Evolutionary conservation across 2,888 invertebrate species (phyloP).

Genomic region (Didymodactylos carnosus): DNA sequence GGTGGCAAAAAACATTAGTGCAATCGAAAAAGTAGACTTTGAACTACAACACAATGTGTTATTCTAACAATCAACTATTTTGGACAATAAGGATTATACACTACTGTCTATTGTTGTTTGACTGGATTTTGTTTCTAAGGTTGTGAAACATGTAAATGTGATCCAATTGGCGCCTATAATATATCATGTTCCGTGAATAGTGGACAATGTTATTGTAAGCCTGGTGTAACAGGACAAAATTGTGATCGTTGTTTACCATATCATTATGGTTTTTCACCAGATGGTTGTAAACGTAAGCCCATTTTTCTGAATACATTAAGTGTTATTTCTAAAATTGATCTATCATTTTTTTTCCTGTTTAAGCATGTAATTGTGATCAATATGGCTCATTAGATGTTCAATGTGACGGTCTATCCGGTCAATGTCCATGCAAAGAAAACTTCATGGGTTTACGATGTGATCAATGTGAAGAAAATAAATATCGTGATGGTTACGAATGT

Average conservation of each 20-base stretch:
- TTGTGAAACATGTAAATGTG: constrained; percentile 67
- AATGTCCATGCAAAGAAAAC: constrained; percentile 29
- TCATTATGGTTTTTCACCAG: constrained; percentile 19
- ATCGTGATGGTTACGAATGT: background rate
- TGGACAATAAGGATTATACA: background rate
- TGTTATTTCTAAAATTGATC: background rate
- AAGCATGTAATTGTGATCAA: constrained; percentile 23
- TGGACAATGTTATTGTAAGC: constrained; percentile 23
- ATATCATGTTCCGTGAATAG: constrained; percentile 50
- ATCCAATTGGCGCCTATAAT: constrained; percentile 64
- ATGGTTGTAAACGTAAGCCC: constrained; percentile 16
- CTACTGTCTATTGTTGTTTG: background rate
- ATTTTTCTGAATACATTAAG: constrained; percentile 16
- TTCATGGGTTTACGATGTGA: constrained; percentile 29
- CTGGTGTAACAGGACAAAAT: constrained; percentile 17
- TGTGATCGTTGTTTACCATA: constrained; percentile 22
- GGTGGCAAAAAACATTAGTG: no score
- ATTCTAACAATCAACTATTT: no score
- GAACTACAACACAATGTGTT: no score
- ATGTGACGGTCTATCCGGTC: constrained; percentile 28
- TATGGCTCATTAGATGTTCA: constrained; percentile 20
- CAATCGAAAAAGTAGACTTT: no score
- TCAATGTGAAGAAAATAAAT: constrained; percentile 22
- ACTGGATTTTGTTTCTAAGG: constrained; percentile 18
- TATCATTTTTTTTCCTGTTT: constrained; percentile 25